phyloP scores from a whole-genome alignment of 2,888 invertebrate species.

The Griposia aprilina region DNA sequence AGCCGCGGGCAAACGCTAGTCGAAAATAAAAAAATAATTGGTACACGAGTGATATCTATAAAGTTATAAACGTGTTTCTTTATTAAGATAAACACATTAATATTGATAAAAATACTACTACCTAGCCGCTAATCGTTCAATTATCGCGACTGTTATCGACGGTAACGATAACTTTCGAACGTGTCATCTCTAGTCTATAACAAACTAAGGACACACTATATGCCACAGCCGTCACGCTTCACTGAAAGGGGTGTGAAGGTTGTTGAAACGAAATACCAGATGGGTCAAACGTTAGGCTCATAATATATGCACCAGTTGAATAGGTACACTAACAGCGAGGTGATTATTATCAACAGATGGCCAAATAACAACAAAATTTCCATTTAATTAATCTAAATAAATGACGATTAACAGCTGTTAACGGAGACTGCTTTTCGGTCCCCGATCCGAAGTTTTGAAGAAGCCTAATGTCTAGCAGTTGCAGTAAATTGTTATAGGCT shows the following conservation, averaged over 20 bases:
- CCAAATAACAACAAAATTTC: background rate
- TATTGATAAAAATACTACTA: constrained; percentile 17
- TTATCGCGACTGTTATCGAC: background rate
- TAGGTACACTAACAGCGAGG: background rate
- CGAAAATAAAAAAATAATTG: background rate
- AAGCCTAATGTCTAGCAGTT: too few relatives aligned
- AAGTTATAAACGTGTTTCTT: constrained; percentile 9
- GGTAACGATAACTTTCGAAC: background rate
- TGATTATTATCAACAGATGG: constrained; percentile 28
- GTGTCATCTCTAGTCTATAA: background rate
- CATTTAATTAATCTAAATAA: background rate
- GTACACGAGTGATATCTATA: background rate
- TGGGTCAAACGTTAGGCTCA: background rate
- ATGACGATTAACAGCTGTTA: too few relatives aligned
- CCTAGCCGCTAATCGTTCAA: constrained; percentile 9
- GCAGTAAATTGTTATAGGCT: background rate
- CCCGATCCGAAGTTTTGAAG: background rate
- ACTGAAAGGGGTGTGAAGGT: constrained; percentile 37
- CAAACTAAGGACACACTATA: background rate
- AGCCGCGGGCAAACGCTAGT: too few relatives aligned
- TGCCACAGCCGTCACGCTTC: constrained; percentile 24
- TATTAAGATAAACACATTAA: constrained; percentile 18
- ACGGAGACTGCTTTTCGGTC: background rate
- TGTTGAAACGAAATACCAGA: too few relatives aligned
- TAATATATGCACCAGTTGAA: constrained; percentile 12